phyloP scores from a whole-genome alignment of 1,140 invertebrate genomes.

The Heterodera schachtii region DNA sequence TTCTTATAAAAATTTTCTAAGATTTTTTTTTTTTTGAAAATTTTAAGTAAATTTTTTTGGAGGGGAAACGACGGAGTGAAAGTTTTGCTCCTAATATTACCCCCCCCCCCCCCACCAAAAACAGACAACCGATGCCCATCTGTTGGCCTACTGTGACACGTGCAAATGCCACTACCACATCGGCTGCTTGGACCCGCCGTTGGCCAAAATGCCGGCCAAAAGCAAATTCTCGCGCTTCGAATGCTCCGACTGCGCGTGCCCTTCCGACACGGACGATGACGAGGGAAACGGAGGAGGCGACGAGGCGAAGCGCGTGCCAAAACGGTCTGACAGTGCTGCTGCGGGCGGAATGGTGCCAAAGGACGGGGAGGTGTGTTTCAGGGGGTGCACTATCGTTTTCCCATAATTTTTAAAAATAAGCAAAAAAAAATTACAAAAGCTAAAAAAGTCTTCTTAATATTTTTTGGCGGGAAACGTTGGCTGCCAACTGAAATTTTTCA shows the following conservation, averaged over 20 bases:
- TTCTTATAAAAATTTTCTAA: too few relatives aligned
- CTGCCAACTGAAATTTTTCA: too few relatives aligned
- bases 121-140: slow-evolving; percentile 74
- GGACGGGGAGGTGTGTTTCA: not conserved
- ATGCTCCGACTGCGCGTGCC: slow-evolving; percentile 38
- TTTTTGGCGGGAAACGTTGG: too few relatives aligned
- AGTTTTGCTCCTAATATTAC: not conserved
- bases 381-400: too few relatives aligned
- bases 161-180: slow-evolving; percentile 90
- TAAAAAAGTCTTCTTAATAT: too few relatives aligned
- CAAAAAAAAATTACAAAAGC: too few relatives aligned
- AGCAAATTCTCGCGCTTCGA: slow-evolving; percentile 34
- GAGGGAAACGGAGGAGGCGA: not conserved
- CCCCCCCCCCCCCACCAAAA: slow-evolving; percentile 4
- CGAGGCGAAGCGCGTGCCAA: too few relatives aligned
- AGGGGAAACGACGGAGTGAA: too few relatives aligned
- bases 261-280: slow-evolving; percentile 25
- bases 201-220: slow-evolving; percentile 79
- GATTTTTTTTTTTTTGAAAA: too few relatives aligned
- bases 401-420: too few relatives aligned
- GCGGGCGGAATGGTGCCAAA: not conserved
- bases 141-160: slow-evolving; percentile 89
- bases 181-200: slow-evolving; percentile 85
- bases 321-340: not conserved
- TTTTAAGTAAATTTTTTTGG: too few relatives aligned